Evolutionary conservation across 2,797 vertebrate species (phyloP).

Genomic region (Paguma larvata): DNA sequence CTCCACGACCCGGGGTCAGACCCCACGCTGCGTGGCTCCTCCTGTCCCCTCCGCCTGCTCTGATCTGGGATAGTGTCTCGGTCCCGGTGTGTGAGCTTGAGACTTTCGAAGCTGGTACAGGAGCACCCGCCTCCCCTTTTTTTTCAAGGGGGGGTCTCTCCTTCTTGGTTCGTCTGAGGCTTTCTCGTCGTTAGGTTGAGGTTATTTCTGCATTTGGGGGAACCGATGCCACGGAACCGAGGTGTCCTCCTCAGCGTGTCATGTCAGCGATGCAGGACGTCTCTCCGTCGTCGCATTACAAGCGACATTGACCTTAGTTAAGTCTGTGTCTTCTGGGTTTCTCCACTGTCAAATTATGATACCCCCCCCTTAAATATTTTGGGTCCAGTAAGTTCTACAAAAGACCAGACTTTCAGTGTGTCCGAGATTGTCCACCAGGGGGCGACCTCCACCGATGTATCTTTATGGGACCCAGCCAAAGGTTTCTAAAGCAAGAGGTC

Average conservation of each 20-base stretch:
- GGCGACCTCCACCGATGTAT: conserved; percentile 47
- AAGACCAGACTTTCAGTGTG: not conserved
- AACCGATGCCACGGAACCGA: not conserved
- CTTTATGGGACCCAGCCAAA: not conserved
- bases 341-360: not conserved
- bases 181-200: not conserved
- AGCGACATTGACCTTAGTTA: not conserved
- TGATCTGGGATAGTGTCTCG: rapidly evolving
- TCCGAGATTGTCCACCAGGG: conserved; percentile 63
- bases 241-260: not conserved
- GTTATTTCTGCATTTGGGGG: not conserved
- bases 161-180: not conserved
- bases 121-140: too few relatives aligned
- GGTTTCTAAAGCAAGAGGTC: not conserved
- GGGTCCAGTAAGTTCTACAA: not conserved
- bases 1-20: not conserved
- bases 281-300: not conserved
- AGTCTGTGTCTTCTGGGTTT: not conserved
- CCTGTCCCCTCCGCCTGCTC: not conserved
- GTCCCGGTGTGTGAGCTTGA: not conserved
- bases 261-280: rapidly evolving
- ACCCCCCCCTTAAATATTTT: not conserved
- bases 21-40: rapidly evolving
- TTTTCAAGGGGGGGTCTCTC: rapidly evolving
- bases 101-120: rapidly evolving